Conservation (phyloP, 2,888 invertebrate species). For the Brachypterus glaber region DNA sequence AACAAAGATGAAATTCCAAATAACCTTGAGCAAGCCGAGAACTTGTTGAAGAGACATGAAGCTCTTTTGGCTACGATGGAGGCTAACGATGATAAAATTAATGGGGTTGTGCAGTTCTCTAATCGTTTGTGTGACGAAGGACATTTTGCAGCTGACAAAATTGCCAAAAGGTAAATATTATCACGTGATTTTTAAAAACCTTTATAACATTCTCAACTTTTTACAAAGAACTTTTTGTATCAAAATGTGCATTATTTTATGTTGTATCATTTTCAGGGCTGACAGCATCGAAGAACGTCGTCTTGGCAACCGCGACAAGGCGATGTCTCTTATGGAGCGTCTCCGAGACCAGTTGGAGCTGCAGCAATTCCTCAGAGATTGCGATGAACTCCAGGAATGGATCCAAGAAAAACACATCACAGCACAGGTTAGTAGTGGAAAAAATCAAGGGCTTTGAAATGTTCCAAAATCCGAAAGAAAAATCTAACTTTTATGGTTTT, state of each 20-base stretch:
- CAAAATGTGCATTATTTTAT: too few relatives aligned
- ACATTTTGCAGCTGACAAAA: constrained; percentile 94
- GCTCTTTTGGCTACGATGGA: constrained; percentile 99
- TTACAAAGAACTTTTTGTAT: too few relatives aligned
- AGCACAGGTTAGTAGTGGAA: too few relatives aligned
- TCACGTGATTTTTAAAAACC: too few relatives aligned
- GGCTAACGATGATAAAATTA: constrained; percentile 99
- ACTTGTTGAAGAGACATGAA: constrained; percentile 93
- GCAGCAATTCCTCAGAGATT: constrained; percentile 92
- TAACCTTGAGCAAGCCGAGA: constrained; percentile 95
- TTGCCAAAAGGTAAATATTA: too few relatives aligned
- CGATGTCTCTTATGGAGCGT: constrained; percentile 83
- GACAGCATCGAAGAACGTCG: constrained; percentile 88
- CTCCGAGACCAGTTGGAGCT: constrained; percentile 89
- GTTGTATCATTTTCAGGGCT: too few relatives aligned
- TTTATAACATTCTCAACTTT: too few relatives aligned
- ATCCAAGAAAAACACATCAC: constrained; percentile 98
- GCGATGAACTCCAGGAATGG: constrained; percentile 97
- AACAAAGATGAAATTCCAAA: constrained; percentile 92
- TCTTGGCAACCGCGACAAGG: constrained; percentile 80
- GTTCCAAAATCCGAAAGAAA: too few relatives aligned
- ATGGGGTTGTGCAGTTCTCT: constrained; percentile 91
- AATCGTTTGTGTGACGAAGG: constrained; percentile 81
- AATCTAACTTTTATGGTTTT: too few relatives aligned
- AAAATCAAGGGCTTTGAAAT: too few relatives aligned